Base-by-base conservation (phyloP, 1,140 invertebrate genomes). In the Drosophila setifemur region DNA sequence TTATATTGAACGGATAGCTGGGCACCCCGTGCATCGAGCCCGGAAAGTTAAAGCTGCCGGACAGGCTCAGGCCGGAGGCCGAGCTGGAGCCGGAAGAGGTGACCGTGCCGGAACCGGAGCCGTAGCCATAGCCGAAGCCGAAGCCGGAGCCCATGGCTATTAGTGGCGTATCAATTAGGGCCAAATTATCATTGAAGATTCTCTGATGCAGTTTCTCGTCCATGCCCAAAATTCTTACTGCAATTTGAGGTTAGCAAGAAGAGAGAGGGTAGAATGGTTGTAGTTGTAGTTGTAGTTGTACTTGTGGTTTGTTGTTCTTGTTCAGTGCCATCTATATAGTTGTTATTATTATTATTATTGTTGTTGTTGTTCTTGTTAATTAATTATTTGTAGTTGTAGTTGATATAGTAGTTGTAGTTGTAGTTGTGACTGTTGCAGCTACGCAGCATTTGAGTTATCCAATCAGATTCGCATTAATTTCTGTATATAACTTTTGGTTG, bases 211-310 rank as follows among this genome's bases (percentile, higher is more conserved):
- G 85, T 72, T 79, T 90, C 58, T 90, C 89, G 87, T 90, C 89
- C 88, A 90, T 89, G 68, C 89, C 89, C 89, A 90, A 90, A 73
- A 88, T 83, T 88, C 89, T 90, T 81, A 90, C 89, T 90, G 89
- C 49, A 89, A 89, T 81, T 87, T 76, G 63, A 63, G 71, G 63
- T 70, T 69, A 70, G 53, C 73, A 70, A 75, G 75, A 68, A 66
- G 82, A 74, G 60, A 86, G 81, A 87, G 72, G 71, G 79, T 81
- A 79, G 81, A 86, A 64, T 73, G 45, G 72, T 86, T 66, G 82
- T 74, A 70, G 73, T 83, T 48, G 39, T 25, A 23, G 14, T 66
- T 54, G 53, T 77, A 43, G 40, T 69, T 54, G 16, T 40, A 6
- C 28, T 58, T 31, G 39, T 77, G 39, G 54, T 31, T 73, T 48